phyloP scores from a whole-genome alignment of 2,113 vertebrate genomes.

The Psilopsiagon aymara region DNA sequence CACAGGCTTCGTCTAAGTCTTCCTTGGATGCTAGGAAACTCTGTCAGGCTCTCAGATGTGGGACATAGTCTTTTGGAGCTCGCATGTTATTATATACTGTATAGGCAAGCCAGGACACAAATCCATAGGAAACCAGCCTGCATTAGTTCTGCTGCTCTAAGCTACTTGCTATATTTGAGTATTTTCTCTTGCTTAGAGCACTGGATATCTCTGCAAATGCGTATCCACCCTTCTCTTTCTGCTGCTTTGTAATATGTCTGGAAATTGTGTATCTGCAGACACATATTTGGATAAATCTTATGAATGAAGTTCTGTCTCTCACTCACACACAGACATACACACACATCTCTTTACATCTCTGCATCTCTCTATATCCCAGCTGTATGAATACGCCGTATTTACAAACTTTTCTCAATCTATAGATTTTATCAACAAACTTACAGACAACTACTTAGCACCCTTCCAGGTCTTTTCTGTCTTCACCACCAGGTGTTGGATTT shows the following conservation, averaged over 20 bases:
- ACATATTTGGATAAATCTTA: background rate
- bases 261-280: constrained; percentile 3
- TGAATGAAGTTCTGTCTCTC: background rate
- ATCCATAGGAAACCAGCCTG: background rate
- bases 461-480: background rate
- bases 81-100: background rate
- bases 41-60: background rate
- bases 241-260: background rate
- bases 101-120: background rate
- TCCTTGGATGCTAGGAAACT: background rate
- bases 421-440: background rate
- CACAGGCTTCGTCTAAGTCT: background rate
- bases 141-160: constrained; percentile 9
- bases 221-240: background rate
- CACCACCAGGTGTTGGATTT: background rate
- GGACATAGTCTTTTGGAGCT: background rate
- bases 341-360: background rate
- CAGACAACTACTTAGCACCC: background rate
- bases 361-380: background rate
- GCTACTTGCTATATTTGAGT: background rate
- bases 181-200: background rate
- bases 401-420: background rate
- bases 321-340: background rate
- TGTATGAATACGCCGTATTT: background rate
- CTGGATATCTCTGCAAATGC: background rate